Evolutionary conservation across 2,888 invertebrate genomes (phyloP), one percentile per base, ranked within the genome.

Genomic region (Drosophila bunnanda): DNA sequence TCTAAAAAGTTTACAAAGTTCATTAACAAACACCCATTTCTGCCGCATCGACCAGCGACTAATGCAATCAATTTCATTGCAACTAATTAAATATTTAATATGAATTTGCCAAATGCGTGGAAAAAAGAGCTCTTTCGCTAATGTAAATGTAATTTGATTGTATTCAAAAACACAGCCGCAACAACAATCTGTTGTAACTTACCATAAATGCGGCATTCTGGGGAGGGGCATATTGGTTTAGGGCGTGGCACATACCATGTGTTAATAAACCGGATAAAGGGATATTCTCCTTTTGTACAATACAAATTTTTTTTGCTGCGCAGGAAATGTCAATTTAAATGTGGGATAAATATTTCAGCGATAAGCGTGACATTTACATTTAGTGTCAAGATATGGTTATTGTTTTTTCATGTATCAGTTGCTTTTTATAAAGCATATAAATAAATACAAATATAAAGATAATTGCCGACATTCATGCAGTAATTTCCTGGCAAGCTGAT

Each of bases 1-100:
- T 8, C 41, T 43, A 50, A 58, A 66, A 70, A 43, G 71, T 36
- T 70, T 41, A 17, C 48, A 72, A 65, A 66, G 71, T 72, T 72
- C 48, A 72, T 72, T 75, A 66, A 57, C 41, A 65, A 65, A 46
- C 48, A 22, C 50, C 50, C 34, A 65, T 62, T 25, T 72, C 20
- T 25, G 44, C 48, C 53, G 54, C 36, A 54, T 62, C 32, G 41
- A 75, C 36, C 41, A 53, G 17, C 38, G 34, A 22, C 70, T 76
- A 76, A 86, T 80, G 78, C 71, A 75, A 85, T 85, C 77, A 79
- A 77, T 85, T 71, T 71, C 53, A 67, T 66, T 70, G 69, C 15
- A 74, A 78, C 57, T 76, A 78, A 82, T 82, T 86, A 76, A 75
- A 86, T 76, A 78, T 84, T 74, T 70, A 84, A 81, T 58, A 60